Evolutionary conservation across 2,888 invertebrate genomes (phyloP).

Genomic region (Ophonus ardosiacus): DNA sequence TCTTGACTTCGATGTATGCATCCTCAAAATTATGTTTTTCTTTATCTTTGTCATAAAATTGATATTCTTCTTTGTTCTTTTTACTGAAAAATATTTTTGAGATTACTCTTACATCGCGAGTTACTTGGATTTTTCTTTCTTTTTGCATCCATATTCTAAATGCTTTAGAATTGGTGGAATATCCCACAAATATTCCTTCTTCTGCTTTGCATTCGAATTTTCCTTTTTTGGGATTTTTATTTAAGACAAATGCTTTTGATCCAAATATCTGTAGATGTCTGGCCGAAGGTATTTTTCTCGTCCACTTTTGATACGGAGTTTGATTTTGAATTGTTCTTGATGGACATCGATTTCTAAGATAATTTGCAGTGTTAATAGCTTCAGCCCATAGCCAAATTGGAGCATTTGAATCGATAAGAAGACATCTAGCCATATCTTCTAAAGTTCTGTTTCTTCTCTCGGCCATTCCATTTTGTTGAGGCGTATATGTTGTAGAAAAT

Average conservation of each 20-base stretch:
- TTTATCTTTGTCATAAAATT: too few species aligned
- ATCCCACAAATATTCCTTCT: slow-evolving; percentile 62
- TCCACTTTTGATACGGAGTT: slow-evolving; percentile 65
- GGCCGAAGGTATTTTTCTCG: slow-evolving; percentile 59
- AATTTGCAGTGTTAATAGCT: slow-evolving; percentile 26
- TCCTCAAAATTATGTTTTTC: neutral
- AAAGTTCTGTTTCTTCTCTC: slow-evolving; percentile 67
- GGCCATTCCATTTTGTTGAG: slow-evolving; percentile 70
- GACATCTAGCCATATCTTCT: slow-evolving; percentile 66
- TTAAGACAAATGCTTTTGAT: slow-evolving; percentile 55
- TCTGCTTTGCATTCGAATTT: slow-evolving; percentile 61
- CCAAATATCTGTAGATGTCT: slow-evolving; percentile 66
- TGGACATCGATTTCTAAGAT: slow-evolving; percentile 8
- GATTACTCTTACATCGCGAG: neutral
- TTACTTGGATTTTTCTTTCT: neutral
- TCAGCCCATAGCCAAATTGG: slow-evolving; percentile 49
- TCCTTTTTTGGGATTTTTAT: slow-evolving; percentile 47
- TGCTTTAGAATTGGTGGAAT: slow-evolving; percentile 28
- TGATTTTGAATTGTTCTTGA: slow-evolving; percentile 50
- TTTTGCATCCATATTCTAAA: neutral
- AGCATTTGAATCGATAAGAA: slow-evolving; percentile 21
- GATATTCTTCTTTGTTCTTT: too few species aligned
- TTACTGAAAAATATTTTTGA: neutral
- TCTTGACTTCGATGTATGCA: too few species aligned
- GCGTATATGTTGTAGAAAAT: slow-evolving; percentile 68